These are phyloP conservation scores for Phaedon cochleariae DNA, from an alignment of 2,888 invertebrate genomes.

Conservation along the genomic window DNA sequence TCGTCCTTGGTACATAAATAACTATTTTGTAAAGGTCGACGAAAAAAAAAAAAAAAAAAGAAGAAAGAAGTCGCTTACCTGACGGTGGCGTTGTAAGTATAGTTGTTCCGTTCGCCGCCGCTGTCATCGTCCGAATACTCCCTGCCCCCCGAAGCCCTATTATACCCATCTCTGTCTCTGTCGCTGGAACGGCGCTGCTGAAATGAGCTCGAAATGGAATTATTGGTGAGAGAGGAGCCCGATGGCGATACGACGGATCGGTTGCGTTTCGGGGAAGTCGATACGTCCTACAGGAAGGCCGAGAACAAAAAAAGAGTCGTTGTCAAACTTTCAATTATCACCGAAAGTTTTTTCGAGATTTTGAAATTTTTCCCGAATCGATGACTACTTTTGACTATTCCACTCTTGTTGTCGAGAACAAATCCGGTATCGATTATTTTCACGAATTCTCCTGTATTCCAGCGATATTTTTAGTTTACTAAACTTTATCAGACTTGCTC, in stretches of 20 bases:
- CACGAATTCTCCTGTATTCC: no score
- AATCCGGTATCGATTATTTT: no score
- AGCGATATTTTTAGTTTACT: no score
- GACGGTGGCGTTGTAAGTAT: conserved; percentile 34
- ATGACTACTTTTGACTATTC: no score
- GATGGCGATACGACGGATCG: conserved; percentile 62
- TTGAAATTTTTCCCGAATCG: no score
- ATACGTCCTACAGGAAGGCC: conserved; percentile 38
- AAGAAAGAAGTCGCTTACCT: not conserved
- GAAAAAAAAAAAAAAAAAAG: not conserved
- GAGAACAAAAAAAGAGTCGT: no score
- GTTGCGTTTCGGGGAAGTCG: conserved; percentile 47
- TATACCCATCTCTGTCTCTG: no score
- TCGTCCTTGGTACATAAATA: not conserved
- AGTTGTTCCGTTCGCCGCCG: conserved; percentile 41
- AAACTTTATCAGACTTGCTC: no score
- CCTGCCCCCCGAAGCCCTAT: no score
- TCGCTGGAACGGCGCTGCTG: conserved; percentile 63
- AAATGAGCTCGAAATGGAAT: conserved; percentile 61
- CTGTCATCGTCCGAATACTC: conserved; percentile 49
- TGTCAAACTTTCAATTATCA: no score
- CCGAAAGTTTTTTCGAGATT: no score
- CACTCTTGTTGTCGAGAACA: no score
- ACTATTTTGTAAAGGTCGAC: not conserved
- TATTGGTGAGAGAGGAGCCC: conserved; percentile 64